Percentiles rank a stretch among this genome's conserved stretches.
These are phyloP conservation scores for Dynastes hyllus DNA, from an alignment of 2,888 invertebrate genomes.

Conservation along the genomic window DNA sequence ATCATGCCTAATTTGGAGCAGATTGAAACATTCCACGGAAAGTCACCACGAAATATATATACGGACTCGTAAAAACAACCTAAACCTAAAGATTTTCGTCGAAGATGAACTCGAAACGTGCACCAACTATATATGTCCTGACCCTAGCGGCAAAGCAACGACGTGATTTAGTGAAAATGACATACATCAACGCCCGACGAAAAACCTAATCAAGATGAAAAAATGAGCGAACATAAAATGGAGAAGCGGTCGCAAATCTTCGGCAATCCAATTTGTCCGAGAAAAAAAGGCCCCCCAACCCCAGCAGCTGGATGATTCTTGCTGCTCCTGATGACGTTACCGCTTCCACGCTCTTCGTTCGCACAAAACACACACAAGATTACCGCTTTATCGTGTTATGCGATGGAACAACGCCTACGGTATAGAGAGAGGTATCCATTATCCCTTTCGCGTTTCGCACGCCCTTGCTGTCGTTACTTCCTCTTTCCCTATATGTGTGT, in stretches of 20 bases:
- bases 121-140: too few relatives aligned
- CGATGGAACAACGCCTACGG: constrained; percentile 4
- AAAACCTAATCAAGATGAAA: constrained; percentile 42
- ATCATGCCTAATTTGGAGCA: too few relatives aligned
- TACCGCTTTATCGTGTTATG: constrained; percentile 26
- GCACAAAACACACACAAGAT: constrained; percentile 27
- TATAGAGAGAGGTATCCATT: background rate
- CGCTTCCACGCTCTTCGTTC: background rate
- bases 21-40: too few relatives aligned
- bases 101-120: too few relatives aligned
- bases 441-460: constrained; percentile 17
- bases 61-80: too few relatives aligned
- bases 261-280: constrained; percentile 44
- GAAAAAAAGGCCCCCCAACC: background rate
- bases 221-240: constrained; percentile 19
- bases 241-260: constrained; percentile 40
- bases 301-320: background rate
- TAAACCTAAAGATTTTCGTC: too few relatives aligned
- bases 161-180: constrained; percentile 39
- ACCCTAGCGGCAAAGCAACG: background rate
- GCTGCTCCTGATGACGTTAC: background rate
- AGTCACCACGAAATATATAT: too few relatives aligned
- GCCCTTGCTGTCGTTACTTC: background rate
- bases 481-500: background rate
- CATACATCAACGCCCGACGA: constrained; percentile 43